phyloP scores from a whole-genome alignment of 2,113 vertebrate species.

The Ceratotherium simum region DNA sequence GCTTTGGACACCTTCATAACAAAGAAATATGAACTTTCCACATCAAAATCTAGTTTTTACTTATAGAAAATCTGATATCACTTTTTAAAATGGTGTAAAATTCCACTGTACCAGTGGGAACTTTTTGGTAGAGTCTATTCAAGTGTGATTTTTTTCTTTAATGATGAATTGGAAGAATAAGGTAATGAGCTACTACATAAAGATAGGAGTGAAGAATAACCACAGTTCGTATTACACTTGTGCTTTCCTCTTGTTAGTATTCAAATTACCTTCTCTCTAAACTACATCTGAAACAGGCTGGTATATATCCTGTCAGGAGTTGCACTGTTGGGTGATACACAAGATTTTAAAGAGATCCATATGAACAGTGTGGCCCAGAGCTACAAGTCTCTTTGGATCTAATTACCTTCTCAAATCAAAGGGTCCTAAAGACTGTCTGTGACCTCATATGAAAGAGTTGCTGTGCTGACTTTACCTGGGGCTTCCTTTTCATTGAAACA shows the following conservation, averaged over 20 bases:
- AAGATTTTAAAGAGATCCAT: constrained; percentile 10
- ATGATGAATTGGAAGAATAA: constrained; percentile 2
- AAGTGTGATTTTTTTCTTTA: background rate
- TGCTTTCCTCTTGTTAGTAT: constrained; percentile 34
- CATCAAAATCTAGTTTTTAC: constrained; percentile 10
- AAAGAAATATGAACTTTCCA: background rate
- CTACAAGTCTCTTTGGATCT: constrained; percentile 64
- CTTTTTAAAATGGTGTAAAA: background rate
- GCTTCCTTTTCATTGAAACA: background rate
- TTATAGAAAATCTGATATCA: constrained; percentile 39
- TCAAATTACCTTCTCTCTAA: constrained; percentile 41
- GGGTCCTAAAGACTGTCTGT: background rate
- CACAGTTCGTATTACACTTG: background rate
- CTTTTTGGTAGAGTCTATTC: background rate
- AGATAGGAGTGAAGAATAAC: background rate
- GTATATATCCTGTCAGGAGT: background rate
- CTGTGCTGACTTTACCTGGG: background rate
- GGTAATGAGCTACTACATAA: background rate
- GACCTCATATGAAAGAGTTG: background rate
- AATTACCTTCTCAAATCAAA: constrained; percentile 69
- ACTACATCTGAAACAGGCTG: background rate
- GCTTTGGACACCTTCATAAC: background rate
- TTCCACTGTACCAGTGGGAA: background rate
- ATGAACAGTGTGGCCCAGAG: background rate
- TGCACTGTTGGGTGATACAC: background rate